phyloP scores from a whole-genome alignment of 2,797 vertebrate genomes.

The Limnodromus scolopaceus region DNA sequence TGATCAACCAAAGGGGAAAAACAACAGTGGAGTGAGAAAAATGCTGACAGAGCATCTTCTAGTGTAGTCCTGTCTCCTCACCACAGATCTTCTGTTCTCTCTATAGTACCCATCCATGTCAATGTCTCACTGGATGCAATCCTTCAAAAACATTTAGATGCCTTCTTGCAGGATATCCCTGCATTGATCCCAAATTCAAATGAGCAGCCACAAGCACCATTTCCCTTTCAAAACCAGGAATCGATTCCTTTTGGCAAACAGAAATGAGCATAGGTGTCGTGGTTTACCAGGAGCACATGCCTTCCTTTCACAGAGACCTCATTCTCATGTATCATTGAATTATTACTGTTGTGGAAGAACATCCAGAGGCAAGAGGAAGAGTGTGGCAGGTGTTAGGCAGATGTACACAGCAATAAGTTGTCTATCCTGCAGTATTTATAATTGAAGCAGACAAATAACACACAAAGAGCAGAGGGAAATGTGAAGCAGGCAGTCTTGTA shows the following conservation, averaged over 20 bases:
- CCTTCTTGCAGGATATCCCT: neutral
- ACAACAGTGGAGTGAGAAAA: neutral
- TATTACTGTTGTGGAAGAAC: neutral
- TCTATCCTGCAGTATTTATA: neutral
- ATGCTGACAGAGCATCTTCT: neutral
- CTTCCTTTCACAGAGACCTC: neutral
- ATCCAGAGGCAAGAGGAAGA: neutral
- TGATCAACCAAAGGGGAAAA: neutral
- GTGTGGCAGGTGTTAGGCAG: neutral
- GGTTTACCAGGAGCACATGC: neutral
- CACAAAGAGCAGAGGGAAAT: neutral
- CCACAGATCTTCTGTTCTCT: neutral
- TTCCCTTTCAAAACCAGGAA: neutral
- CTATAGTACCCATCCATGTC: neutral
- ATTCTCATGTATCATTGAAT: neutral
- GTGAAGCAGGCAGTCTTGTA: neutral
- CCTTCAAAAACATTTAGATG: neutral
- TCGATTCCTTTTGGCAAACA: neutral
- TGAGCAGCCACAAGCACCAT: neutral
- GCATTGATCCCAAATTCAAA: neutral
- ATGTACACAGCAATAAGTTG: neutral
- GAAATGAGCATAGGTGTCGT: neutral
- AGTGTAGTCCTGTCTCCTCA: neutral
- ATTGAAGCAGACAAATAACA: slow-evolving; percentile 11
- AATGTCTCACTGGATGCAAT: neutral